phyloP scores from a whole-genome alignment of 2,113 vertebrate genomes.

The Podarcis cretensis region DNA sequence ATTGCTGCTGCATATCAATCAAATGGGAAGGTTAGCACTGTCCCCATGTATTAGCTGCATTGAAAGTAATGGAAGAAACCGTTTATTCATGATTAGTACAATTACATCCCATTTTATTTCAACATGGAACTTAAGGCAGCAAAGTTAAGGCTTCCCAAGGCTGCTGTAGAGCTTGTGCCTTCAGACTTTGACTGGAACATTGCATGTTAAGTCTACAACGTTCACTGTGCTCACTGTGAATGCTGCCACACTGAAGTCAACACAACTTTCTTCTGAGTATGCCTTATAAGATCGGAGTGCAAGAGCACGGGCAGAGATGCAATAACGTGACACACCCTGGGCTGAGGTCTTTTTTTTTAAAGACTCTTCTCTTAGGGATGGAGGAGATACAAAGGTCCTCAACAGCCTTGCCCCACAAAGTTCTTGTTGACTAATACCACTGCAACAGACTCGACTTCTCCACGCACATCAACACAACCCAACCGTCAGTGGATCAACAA shows the following conservation, averaged over 20 bases:
- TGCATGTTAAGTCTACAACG: background rate
- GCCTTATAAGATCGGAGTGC: background rate
- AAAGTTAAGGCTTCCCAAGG: no score
- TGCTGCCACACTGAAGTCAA: background rate
- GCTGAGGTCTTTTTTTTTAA: background rate
- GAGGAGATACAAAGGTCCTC: background rate
- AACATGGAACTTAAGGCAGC: background rate
- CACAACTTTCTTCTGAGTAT: background rate
- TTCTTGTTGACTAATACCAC: background rate
- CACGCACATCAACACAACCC: background rate
- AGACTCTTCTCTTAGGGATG: background rate
- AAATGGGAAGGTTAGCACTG: no score
- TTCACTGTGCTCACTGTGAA: background rate
- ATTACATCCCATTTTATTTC: background rate
- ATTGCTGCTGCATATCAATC: no score
- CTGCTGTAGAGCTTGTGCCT: background rate
- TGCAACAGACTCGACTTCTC: background rate
- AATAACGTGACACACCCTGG: no score
- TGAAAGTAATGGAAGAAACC: background rate
- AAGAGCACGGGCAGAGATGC: background rate
- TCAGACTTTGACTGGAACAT: background rate
- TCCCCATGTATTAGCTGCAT: background rate
- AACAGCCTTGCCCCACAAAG: background rate
- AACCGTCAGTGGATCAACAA: background rate
- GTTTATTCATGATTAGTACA: background rate